phyloP scores from a whole-genome alignment of 2,888 invertebrate genomes.

The Camptogramma bilineatum region DNA sequence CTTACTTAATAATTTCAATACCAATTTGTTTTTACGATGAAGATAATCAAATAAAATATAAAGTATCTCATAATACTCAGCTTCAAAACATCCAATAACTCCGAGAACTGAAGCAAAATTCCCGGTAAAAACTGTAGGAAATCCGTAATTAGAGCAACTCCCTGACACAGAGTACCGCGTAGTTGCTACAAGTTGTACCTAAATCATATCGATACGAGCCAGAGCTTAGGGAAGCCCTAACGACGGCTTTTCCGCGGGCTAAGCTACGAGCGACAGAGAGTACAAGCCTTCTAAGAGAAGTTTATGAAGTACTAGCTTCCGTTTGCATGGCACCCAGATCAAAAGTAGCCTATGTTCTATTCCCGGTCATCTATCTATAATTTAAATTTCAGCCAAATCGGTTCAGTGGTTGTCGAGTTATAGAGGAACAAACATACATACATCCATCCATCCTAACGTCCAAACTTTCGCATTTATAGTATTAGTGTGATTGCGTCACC shows the following conservation, averaged over 20 bases:
- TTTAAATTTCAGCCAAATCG: too few species aligned
- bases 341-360: too few species aligned
- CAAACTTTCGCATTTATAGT: too few species aligned
- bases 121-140: constrained; percentile 51
- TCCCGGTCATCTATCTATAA: too few species aligned
- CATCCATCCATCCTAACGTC: too few species aligned
- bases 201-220: constrained; percentile 70
- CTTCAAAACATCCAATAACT: constrained; percentile 1
- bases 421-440: too few species aligned
- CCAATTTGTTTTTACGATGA: background rate
- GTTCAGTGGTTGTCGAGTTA: too few species aligned
- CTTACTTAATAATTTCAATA: too few species aligned
- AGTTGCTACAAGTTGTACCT: constrained; percentile 51
- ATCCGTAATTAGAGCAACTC: constrained; percentile 54
- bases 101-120: constrained; percentile 10
- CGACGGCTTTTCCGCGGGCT: constrained; percentile 39
- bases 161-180: constrained; percentile 36
- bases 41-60: background rate
- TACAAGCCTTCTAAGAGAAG: background rate
- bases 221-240: constrained; percentile 54
- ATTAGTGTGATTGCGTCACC: too few species aligned
- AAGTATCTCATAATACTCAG: background rate
- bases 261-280: constrained; percentile 10
- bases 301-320: background rate
- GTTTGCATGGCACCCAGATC: too few species aligned